These are phyloP conservation scores for Drosophila athabasca DNA, from an alignment of 1,140 invertebrate species.

Conservation along the genomic window DNA sequence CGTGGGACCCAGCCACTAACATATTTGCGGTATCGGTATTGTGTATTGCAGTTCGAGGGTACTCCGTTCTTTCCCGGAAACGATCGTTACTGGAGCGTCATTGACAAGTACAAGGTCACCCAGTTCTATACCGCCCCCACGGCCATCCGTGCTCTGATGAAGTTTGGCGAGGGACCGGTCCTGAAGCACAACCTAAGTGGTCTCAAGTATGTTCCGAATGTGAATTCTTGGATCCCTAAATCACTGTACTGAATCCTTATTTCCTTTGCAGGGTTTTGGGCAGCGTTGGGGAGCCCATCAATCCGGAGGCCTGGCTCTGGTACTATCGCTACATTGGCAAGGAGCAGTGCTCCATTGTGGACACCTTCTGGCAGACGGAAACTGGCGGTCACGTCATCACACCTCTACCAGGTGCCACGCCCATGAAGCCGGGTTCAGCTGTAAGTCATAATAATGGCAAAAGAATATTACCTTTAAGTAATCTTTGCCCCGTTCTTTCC, in stretches of 20 bases:
- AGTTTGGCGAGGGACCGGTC: conserved; percentile 92
- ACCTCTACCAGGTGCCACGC: conserved; percentile 96
- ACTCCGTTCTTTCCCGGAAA: conserved; percentile 95
- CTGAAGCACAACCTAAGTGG: conserved; percentile 86
- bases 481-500: conserved; percentile 6
- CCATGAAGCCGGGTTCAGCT: conserved; percentile 98
- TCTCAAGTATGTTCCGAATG: conserved; percentile 83
- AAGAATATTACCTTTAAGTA: no score
- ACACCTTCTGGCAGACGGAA: conserved; percentile 99
- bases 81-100: conserved; percentile 95
- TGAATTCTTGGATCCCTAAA: background rate
- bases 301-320: conserved; percentile 99
- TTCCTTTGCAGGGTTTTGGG: conserved; percentile 89
- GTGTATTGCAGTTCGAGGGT: conserved; percentile 93
- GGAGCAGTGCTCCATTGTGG: conserved; percentile 94
- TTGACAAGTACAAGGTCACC: conserved; percentile 97
- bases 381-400: conserved; percentile 98
- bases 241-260: background rate
- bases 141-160: conserved; percentile 98
- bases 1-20: background rate
- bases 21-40: conserved; percentile 1
- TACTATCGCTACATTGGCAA: conserved; percentile 95
- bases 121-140: conserved; percentile 99
- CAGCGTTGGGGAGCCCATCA: conserved; percentile 98
- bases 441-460: conserved; percentile 86